Evolutionary conservation across 1,140 invertebrate species (phyloP), one percentile per base, ranked within the genome.

Genomic region (Babylonia areolata): DNA sequence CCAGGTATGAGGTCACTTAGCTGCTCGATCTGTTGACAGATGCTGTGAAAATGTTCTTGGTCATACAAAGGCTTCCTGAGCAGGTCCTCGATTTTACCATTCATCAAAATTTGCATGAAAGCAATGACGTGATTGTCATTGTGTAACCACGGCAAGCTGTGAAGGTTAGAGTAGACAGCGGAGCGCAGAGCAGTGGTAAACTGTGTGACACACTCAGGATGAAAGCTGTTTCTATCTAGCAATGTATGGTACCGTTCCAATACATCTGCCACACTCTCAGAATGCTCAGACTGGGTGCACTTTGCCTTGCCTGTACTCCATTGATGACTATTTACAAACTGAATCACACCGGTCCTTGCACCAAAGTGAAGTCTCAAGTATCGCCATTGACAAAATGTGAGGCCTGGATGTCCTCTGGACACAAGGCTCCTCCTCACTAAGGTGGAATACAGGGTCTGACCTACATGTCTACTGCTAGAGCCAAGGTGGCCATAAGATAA

Each of bases 51-150:
- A n/a, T 42, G 71, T n/a, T 51, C 35, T n/a, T 83, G 58, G 42
- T 64, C 33, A 31, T 64, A 71, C 64, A 86, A 31, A 11, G 85
- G 64, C 23, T 75, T 31, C n/a, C 40, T 77, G 28, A 86, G 42
- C 39, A 82, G 73, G 23, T 37, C 35, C 23, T 83, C 58, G 20
- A 69, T 31, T 58, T 80, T 46, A 3, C 73, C 75, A 64, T 88
- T 88, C 85, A 88, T 83, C 33, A 86, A 23, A 40, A 88, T 54
- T 73, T 88, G 87, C 84, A 88, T 88, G 28, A 82, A 83, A 39
- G 87, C 31, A 35, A 88, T 83, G 39, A 39, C 37, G 1, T 35
- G 37, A 37, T 85, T 82, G 78, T 88, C 40, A 51, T 11, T 39
- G 33, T 88, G 85, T 28, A 88, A 40, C 87, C 87, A 88, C 12